Evolutionary conservation across 2,888 invertebrate species (phyloP).

Genomic region (Dolomedes plantarius): DNA sequence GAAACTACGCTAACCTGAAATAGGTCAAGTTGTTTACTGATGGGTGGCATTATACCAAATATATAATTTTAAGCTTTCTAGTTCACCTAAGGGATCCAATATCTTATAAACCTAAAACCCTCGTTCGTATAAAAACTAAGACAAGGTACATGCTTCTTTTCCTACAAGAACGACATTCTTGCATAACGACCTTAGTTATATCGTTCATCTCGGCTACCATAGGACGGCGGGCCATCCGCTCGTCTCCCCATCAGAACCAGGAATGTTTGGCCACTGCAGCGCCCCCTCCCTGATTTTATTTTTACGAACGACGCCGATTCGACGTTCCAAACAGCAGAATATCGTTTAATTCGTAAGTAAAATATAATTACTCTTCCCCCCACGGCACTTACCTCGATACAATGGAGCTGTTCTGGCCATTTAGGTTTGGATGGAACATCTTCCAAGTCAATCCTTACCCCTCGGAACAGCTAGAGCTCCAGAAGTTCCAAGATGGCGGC

Average conservation of each 20-base stretch:
- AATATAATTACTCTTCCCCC: constrained; percentile 60
- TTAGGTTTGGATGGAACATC: not conserved
- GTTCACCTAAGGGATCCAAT: too few relatives aligned
- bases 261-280: constrained; percentile 37
- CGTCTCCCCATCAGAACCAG: constrained; percentile 28
- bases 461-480: not conserved
- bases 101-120: too few relatives aligned
- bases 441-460: not conserved
- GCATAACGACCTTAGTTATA: not conserved
- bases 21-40: too few relatives aligned
- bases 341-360: constrained; percentile 60
- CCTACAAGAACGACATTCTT: not conserved
- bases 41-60: too few relatives aligned
- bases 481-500: constrained; percentile 52
- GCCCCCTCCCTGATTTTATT: constrained; percentile 57
- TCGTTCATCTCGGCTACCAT: not conserved
- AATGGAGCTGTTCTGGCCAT: constrained; percentile 8
- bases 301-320: constrained; percentile 56
- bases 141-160: not conserved
- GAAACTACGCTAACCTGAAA: too few relatives aligned
- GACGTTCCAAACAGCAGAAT: constrained; percentile 43
- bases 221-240: constrained; percentile 7
- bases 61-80: too few relatives aligned
- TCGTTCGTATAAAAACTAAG: not conserved
- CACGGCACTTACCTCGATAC: constrained; percentile 43